These are phyloP conservation scores for Plectrocnemia conspersa DNA, from an alignment of 1,140 invertebrate genomes.

Conservation along the genomic window DNA sequence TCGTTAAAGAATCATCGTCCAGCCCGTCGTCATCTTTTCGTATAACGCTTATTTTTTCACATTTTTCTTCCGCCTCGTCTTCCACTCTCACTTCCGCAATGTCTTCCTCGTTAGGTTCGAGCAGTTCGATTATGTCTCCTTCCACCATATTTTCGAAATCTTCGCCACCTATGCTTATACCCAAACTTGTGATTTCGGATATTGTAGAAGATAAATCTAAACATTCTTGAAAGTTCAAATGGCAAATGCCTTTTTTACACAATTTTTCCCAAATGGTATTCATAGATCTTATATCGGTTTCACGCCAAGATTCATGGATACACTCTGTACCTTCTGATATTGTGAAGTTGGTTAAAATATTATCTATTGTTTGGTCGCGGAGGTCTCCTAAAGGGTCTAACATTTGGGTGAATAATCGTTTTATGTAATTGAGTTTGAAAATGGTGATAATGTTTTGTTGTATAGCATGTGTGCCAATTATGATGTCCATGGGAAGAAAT, in stretches of 20 bases:
- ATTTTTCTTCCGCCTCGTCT: not conserved
- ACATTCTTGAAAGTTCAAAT: not conserved
- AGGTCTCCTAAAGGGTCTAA: not conserved
- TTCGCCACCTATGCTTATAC: not conserved
- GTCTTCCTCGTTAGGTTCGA: not conserved
- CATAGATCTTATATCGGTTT: not conserved
- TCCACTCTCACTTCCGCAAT: not conserved
- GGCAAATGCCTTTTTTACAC: not conserved
- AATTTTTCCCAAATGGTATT: not conserved
- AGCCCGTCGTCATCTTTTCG: not conserved
- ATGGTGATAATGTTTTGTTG: not conserved
- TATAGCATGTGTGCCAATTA: not conserved
- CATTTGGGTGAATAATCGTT: not conserved
- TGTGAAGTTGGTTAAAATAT: not conserved
- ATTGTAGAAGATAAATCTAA: not conserved
- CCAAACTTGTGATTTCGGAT: not conserved
- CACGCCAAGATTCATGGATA: not conserved
- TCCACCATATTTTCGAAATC: not conserved
- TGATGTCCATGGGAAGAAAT: slow-evolving; percentile 1
- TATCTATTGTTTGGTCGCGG: not conserved
- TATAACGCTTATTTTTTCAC: not conserved
- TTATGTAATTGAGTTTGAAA: not conserved
- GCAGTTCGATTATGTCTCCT: not conserved
- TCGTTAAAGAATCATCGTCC: not conserved
- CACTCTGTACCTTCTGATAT: not conserved